Conservation (phyloP, 2,113 vertebrate species). For the Piprites chloris region DNA sequence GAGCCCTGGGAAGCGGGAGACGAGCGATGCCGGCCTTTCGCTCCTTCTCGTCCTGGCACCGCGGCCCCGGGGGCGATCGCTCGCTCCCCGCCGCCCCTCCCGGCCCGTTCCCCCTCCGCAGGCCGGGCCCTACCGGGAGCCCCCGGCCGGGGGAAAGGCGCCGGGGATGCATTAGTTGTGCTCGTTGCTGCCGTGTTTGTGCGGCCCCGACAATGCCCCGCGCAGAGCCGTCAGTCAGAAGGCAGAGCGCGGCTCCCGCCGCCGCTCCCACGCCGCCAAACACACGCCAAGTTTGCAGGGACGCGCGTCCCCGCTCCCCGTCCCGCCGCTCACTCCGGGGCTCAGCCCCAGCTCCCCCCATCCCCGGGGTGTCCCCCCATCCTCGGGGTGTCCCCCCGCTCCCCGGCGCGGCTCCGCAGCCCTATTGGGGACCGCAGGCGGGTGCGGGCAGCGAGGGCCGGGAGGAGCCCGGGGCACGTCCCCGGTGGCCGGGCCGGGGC, state of each 20-base stretch:
- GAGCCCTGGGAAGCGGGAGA: neutral
- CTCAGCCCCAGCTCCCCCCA: neutral
- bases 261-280: neutral
- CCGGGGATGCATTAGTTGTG: neutral
- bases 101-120: neutral
- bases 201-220: neutral
- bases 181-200: neutral
- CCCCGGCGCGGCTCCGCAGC: neutral
- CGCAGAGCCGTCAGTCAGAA: neutral
- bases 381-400: too few species aligned
- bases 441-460: neutral
- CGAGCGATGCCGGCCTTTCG: neutral
- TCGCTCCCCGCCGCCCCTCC: neutral
- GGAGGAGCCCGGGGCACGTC: neutral
- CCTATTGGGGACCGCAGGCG: too few species aligned
- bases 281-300: neutral
- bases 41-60: neutral
- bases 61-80: neutral
- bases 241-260: neutral
- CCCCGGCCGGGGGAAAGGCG: neutral
- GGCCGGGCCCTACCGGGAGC: neutral
- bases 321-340: neutral
- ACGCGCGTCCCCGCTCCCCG: neutral
- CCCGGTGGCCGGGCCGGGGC: neutral
- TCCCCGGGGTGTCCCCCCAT: too few species aligned